phyloP scores from a whole-genome alignment of 2,797 vertebrate species.

The Coccyzus lansbergi region DNA sequence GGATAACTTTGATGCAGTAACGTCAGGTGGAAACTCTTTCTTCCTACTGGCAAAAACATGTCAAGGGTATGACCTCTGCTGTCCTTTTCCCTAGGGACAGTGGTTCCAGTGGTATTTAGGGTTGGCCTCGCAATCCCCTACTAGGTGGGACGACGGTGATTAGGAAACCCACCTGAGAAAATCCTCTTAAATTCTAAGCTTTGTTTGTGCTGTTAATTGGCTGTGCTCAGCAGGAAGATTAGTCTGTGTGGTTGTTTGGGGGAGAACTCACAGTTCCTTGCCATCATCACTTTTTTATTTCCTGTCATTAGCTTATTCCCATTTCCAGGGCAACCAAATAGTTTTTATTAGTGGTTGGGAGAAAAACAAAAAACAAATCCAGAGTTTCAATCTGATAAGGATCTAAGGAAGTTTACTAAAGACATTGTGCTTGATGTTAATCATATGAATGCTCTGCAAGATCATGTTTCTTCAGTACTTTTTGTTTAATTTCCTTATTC shows the following conservation, averaged over 20 bases:
- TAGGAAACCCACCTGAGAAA: constrained; percentile 33
- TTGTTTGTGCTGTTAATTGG: not conserved
- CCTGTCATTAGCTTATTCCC: not conserved
- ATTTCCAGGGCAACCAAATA: not conserved
- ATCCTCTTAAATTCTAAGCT: constrained; percentile 25
- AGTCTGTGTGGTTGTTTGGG: not conserved
- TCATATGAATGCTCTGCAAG: not conserved
- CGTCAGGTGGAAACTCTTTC: not conserved
- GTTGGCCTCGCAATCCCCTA: not conserved
- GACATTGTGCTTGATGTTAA: not conserved
- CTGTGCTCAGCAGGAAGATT: not conserved
- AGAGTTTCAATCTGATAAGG: not conserved
- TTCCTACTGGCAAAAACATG: not conserved
- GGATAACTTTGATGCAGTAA: not conserved
- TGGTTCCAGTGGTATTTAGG: not conserved
- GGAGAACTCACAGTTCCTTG: not conserved
- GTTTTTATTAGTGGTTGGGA: not conserved
- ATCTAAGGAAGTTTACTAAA: not conserved
- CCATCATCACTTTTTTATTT: not conserved
- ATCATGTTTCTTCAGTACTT: not conserved
- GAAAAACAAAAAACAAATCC: not conserved
- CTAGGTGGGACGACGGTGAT: not conserved
- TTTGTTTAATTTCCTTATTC: not conserved
- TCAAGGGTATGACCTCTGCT: not conserved
- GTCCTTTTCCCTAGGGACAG: not conserved